A percentile compares a stretch with the other conserved stretches of the same genome.
Conservation (phyloP, 1,140 invertebrate species). For the Brevipalpus yothersi region DNA sequence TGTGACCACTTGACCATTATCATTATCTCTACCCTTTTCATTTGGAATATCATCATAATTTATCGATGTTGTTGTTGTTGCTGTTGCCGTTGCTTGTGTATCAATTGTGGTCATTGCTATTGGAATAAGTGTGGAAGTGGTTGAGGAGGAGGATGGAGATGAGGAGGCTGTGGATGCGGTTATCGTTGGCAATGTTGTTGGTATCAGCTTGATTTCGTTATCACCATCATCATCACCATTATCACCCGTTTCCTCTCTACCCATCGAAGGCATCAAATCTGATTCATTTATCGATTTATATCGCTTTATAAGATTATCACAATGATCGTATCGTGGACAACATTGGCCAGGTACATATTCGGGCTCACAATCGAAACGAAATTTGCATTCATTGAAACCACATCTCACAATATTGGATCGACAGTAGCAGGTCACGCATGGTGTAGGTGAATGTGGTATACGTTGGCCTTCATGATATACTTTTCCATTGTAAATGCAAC, state of each 20-base stretch:
- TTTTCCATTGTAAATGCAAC: not conserved
- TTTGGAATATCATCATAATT: no score
- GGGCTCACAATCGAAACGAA: not conserved
- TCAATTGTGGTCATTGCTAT: not conserved
- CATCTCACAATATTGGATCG: not conserved
- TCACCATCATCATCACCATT: no score
- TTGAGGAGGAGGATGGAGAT: no score
- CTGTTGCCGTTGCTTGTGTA: not conserved
- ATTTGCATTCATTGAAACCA: not conserved
- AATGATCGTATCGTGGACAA: not conserved
- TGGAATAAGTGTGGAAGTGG: not conserved
- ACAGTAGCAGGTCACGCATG: not conserved
- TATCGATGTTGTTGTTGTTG: no score
- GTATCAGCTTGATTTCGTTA: no score
- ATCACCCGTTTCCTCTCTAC: no score
- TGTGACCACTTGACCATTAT: no score
- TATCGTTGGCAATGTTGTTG: no score
- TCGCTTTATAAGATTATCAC: not conserved
- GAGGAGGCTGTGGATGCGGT: no score
- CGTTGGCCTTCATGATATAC: not conserved
- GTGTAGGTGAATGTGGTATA: not conserved
- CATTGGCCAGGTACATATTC: not conserved
- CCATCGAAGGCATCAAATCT: no score
- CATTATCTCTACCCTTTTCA: no score
- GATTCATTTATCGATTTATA: not conserved